Evolutionary conservation across 2,113 vertebrate genomes (phyloP), one percentile per base, ranked within the genome.

Genomic region (Ailuropoda melanoleuca): DNA sequence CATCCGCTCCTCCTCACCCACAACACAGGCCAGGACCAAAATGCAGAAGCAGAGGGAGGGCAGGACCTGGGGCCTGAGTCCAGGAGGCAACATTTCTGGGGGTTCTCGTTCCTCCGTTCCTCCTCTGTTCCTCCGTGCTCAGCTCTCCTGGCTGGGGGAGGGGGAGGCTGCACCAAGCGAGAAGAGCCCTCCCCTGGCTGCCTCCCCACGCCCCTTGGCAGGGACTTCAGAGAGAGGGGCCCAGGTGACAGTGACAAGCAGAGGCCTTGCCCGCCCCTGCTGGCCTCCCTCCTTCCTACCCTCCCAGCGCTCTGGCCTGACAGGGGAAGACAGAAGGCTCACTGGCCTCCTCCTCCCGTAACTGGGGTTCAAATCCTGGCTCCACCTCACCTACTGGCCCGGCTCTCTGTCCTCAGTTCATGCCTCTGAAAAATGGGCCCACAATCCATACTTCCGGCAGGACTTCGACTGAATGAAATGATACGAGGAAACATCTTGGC

Each of bases 131-230:
- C n/a, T 88, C 77, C 6, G 89, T 3, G 72, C 60, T 97, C 86
- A 17, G 92, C 50, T 26, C 17, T 81, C 24, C 0, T 0, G 77
- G 70, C 53, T 12, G 6, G 55, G 70, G 55, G 34, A 55, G 48
- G 39, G 66, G 64, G 46, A 19, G 29, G 87, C 62, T 18, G 24
- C 48, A 0, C 48, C 6, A 0, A 31, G 66, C 66, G 11, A 48
- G 60, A 75, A 92, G 55, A 80, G 89, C 53, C 98, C 91, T 95
- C 97, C 93, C 93, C 89, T 1, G 6, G 64, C 29, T 17, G 10
- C 84, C 64, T 88, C 87, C 72, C 78, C 85, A 90, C 68, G 46
- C 93, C 80, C 34, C 68, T 96, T 98, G 97, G 97, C 97, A 92
- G 50, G 17, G 78, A 94, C 96, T 97, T 95, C 82, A 94, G 68